These are phyloP conservation scores for Leptopilina drosophilae DNA, from an alignment of 2,888 invertebrate species.

Conservation along the genomic window DNA sequence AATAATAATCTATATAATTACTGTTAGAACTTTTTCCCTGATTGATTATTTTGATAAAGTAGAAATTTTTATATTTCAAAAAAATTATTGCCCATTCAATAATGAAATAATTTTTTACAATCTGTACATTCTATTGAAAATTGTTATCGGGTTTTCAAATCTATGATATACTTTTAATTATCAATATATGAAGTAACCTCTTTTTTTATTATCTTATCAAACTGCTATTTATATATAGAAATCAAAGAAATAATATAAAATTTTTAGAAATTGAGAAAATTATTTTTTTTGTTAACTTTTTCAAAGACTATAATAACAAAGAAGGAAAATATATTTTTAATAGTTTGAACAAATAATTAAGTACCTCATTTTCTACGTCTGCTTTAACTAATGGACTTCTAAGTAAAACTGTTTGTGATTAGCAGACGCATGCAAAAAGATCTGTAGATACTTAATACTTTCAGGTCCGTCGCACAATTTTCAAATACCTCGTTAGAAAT, in stretches of 20 bases:
- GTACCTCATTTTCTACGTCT: neutral
- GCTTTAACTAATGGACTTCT: neutral
- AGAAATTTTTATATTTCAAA: too few relatives aligned
- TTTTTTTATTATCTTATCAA: conserved; percentile 6
- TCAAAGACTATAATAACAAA: neutral
- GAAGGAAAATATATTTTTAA: neutral
- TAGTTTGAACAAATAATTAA: neutral
- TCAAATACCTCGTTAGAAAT: neutral
- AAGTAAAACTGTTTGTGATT: conserved; percentile 1
- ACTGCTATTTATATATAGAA: neutral
- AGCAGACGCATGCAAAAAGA: conserved; percentile 25
- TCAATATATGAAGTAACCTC: neutral
- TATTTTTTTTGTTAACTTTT: neutral
- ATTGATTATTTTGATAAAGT: too few relatives aligned
- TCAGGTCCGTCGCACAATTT: conserved; percentile 18
- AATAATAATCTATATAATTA: too few relatives aligned
- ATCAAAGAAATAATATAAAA: neutral
- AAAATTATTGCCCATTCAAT: too few relatives aligned
- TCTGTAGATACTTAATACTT: conserved; percentile 23
- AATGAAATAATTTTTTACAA: too few relatives aligned
- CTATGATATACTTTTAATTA: neutral
- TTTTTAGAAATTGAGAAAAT: neutral
- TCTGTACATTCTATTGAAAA: neutral
- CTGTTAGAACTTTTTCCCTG: too few relatives aligned
- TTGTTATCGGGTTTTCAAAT: neutral